Base-by-base conservation (phyloP, 2,888 invertebrate species). In the Cataglyphis livida region DNA sequence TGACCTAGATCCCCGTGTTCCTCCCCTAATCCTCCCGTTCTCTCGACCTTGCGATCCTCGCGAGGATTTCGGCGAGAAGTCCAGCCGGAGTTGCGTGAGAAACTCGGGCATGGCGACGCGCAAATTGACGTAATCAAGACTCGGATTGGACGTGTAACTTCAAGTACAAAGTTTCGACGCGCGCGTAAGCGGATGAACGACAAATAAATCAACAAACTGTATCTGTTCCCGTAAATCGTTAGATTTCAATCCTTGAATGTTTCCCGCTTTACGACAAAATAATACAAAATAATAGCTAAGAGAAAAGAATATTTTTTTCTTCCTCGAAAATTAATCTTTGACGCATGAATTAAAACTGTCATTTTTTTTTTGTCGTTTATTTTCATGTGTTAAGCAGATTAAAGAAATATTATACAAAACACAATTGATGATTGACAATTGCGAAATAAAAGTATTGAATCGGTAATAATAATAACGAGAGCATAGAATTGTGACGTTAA, bases 1-100 rank as follows among this genome's bases (percentile, higher is more conserved):
- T 87, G 89, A 89, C 89, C 88, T 10, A 89, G 83, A 87, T 89
- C 54, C 54, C 78, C 10, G 70, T 41, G 15, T 65, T 48, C 79
- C 82, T 78, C 74, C 65, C 74, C 82, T 86, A 87, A 87, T 78
- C 83, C 81, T 78, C 83, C 81, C 82, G 85, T 81, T 76, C 78
- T 81, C 78, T 73, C 74, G 68, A 78, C 68, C 68, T 78, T 78
- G 78, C 28, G 57, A 57, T 54, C 57, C 44, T 38, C 66, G 57
- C 57, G 32, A 78, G 41, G 57, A 78, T 68, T 78, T 78, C 78
- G 57, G 57, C 57, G 41, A n/a, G 25, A 59, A 44, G 21, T 59
- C 68, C 70, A 21, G 57, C 10, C 32, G 41, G 51, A 64, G 21
- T 64, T 75, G 81, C 81, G 74, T 62, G 75, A 65, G 75, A 75